Evolutionary conservation across 2,888 invertebrate genomes (phyloP), one percentile per base, ranked within the genome.

Genomic region (Dynastes tityus): DNA sequence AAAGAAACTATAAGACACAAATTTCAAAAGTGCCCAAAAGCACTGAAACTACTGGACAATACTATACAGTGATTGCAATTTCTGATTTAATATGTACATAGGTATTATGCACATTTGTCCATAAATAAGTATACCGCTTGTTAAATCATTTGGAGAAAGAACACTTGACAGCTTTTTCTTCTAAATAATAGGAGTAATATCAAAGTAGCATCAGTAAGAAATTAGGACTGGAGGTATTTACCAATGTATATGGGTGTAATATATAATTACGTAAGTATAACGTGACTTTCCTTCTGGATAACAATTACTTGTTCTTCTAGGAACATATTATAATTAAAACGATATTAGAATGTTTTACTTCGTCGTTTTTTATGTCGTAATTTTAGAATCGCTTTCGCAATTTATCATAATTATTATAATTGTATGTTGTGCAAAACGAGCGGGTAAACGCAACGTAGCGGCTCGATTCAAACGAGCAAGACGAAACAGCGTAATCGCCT

Each of bases 331-430:
- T 68, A 68, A 68, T 68, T 68, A 68, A 68, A 68, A 73, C n/a
- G 22, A 40, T 11, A 73, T 73, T 58, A 58, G 11, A 63, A 63
- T 73, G 40, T 61, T 71, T 6, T 51, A 37, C 16, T 55, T 29
- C 16, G n/a, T 29, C 22, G 2, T 22, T 16, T 58, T 68, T 51
- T 29, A 11, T 32, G 11, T 27, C 11, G 63, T 9, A 29, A 63
- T 63, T 73, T 58, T 58, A 22, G 13, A 32, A 32, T 16, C 55
- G 58, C 45, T n/a, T 37, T 37, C 11, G 40, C 73, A 40, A 58
- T 73, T 73, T 40, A 61, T 58, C 73, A 58, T 40, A 73, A 73
- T 73, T 73, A 73, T 58, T 58, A 27, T 40, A 73, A 73, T 58
- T 73, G 29, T 22, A 73, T 40, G 40, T 40, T 22, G 3, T 4